phyloP scores from a whole-genome alignment of 2,113 vertebrate species.

The Crocuta crocuta region DNA sequence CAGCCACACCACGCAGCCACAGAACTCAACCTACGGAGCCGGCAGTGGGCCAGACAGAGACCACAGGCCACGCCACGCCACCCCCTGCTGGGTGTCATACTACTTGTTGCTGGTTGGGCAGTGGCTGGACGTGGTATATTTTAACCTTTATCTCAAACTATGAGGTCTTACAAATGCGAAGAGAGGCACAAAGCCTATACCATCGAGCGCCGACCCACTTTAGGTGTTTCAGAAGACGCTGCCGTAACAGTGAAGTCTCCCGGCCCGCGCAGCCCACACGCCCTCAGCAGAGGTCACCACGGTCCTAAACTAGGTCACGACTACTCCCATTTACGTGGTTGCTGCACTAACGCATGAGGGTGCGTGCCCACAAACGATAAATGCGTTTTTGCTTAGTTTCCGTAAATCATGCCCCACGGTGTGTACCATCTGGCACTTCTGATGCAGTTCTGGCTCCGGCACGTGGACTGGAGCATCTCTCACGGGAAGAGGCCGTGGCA shows the following conservation, averaged over 20 bases:
- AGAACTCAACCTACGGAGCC: background rate
- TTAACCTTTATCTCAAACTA: background rate
- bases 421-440: rapidly evolving
- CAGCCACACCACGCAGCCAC: background rate
- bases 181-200: background rate
- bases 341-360: rapidly evolving
- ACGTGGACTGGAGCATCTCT: background rate
- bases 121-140: rapidly evolving
- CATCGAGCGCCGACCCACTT: background rate
- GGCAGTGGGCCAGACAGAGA: background rate
- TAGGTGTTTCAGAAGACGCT: rapidly evolving
- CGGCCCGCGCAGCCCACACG: rapidly evolving
- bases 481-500: rapidly evolving
- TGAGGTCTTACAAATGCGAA: background rate
- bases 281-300: background rate
- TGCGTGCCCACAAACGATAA: rapidly evolving
- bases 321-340: rapidly evolving
- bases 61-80: background rate
- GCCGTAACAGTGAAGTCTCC: rapidly evolving
- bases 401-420: rapidly evolving
- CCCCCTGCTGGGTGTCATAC: background rate
- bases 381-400: background rate
- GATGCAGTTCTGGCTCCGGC: rapidly evolving
- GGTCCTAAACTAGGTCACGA: rapidly evolving
- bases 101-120: background rate